Evolutionary conservation across 1,140 invertebrate species (phyloP).

Genomic region (Cardiocondyla obscurior): DNA sequence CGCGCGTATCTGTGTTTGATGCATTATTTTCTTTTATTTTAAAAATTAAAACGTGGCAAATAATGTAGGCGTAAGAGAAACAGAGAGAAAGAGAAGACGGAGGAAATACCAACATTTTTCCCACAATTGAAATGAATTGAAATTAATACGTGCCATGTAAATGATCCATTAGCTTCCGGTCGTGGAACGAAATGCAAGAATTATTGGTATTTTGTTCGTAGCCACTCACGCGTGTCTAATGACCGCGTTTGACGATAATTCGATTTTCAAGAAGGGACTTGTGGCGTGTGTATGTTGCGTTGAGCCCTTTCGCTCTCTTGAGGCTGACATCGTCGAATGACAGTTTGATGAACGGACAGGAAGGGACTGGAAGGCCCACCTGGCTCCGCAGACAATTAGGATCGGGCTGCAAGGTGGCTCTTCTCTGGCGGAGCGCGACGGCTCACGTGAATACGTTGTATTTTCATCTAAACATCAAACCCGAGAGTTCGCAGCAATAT

Average conservation of each 20-base stretch:
- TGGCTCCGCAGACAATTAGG: conserved; percentile 72
- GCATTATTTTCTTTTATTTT: too few relatives aligned
- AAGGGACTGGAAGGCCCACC: conserved; percentile 71
- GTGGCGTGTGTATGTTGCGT: not conserved
- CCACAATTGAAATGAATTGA: conserved; percentile 10
- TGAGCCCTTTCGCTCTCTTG: conserved; percentile 57
- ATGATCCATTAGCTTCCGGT: conserved; percentile 1
- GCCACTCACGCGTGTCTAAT: conserved; percentile 66
- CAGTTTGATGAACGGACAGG: conserved; percentile 75
- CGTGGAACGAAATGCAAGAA: conserved; percentile 24
- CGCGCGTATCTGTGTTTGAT: not conserved
- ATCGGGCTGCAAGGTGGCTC: conserved; percentile 69
- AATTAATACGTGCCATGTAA: not conserved
- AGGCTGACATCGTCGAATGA: conserved; percentile 69
- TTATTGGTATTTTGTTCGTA: conserved; percentile 62
- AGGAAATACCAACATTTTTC: conserved; percentile 8
- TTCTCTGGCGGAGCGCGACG: conserved; percentile 60
- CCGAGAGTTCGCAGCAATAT: conserved; percentile 25
- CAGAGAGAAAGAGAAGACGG: not conserved
- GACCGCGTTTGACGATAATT: conserved; percentile 67
- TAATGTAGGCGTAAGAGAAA: not conserved
- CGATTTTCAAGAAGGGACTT: conserved; percentile 66
- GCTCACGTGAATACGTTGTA: conserved; percentile 55
- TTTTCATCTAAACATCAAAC: conserved; percentile 61
- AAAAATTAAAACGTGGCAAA: not conserved